A percentile compares a stretch with the other conserved stretches of the same genome.
Evolutionary conservation across 2,797 vertebrate species (phyloP).

Genomic region (Parotocinclus haroldoi): DNA sequence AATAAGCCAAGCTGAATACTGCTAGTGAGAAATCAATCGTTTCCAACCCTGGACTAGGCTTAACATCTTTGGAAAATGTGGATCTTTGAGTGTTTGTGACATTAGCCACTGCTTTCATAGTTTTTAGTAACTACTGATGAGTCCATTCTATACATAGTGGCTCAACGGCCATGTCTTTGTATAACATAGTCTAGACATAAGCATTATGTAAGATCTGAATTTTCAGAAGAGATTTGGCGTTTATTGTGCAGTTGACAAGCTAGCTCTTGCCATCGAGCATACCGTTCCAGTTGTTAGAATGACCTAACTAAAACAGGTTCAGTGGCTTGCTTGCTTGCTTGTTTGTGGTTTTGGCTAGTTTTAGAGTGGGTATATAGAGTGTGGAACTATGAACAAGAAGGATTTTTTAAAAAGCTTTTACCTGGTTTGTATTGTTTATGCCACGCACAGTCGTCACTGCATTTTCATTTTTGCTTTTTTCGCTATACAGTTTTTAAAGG

Average conservation of each 20-base stretch:
- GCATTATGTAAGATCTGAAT: not conserved
- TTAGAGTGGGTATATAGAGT: not conserved
- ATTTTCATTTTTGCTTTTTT: slow-evolving; percentile 27
- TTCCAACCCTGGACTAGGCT: not conserved
- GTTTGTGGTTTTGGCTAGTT: slow-evolving; percentile 7
- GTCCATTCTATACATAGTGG: too few relatives aligned
- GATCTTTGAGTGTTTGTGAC: not conserved
- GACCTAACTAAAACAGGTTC: slow-evolving; percentile 16
- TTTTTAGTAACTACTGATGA: too few relatives aligned
- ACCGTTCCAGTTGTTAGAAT: slow-evolving; percentile 13
- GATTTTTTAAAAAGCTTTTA: slow-evolving; percentile 4
- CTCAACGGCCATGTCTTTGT: too few relatives aligned
- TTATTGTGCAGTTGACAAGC: not conserved
- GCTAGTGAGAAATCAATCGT: not conserved
- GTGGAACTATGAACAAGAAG: not conserved
- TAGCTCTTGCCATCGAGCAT: slow-evolving; percentile 6
- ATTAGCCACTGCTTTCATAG: not conserved
- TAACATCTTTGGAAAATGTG: not conserved
- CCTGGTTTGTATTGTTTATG: slow-evolving; percentile 6
- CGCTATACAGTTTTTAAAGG: slow-evolving; percentile 16
- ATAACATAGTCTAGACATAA: too few relatives aligned
- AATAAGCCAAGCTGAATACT: not conserved
- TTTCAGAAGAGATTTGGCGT: not conserved
- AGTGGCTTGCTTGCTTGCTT: not conserved
- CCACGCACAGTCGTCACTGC: slow-evolving; percentile 11